phyloP scores from a whole-genome alignment of 2,797 vertebrate genomes.

The Tinamus major region DNA sequence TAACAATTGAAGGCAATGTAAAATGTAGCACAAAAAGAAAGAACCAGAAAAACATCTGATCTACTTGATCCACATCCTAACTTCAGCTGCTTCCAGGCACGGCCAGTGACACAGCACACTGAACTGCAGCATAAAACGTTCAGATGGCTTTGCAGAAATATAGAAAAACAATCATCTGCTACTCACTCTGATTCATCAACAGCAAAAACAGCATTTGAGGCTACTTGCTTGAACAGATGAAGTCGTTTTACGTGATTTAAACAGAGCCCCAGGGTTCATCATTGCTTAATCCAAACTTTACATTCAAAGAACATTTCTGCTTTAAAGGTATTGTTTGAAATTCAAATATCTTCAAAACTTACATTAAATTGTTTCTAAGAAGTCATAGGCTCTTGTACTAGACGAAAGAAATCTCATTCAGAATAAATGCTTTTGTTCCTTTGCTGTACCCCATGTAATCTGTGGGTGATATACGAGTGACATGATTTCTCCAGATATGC shows the following conservation, averaged over 20 bases:
- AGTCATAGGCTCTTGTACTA: not conserved
- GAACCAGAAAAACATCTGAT: not conserved
- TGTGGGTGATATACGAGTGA: not conserved
- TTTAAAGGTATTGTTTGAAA: not conserved
- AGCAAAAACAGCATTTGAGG: not conserved
- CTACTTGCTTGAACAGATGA: not conserved
- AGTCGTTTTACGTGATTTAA: not conserved
- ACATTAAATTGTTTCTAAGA: not conserved
- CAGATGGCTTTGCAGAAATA: not conserved
- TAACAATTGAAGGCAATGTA: not conserved
- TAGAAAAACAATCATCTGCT: fast-evolving
- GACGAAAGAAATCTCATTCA: not conserved
- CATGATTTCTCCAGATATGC: not conserved
- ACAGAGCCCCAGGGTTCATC: not conserved
- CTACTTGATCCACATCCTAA: not conserved
- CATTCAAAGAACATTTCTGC: not conserved
- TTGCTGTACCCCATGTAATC: not conserved
- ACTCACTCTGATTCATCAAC: not conserved
- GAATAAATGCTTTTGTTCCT: not conserved
- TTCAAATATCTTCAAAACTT: not conserved
- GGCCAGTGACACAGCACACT: not conserved
- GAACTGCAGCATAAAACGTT: not conserved
- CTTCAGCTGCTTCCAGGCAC: not conserved
- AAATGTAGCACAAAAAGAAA: not conserved
- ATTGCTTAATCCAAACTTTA: not conserved